Percentiles rank a stretch among this genome's conserved stretches.
Conservation (phyloP, 2,797 vertebrate species). For the Pangasius mekongensis region DNA sequence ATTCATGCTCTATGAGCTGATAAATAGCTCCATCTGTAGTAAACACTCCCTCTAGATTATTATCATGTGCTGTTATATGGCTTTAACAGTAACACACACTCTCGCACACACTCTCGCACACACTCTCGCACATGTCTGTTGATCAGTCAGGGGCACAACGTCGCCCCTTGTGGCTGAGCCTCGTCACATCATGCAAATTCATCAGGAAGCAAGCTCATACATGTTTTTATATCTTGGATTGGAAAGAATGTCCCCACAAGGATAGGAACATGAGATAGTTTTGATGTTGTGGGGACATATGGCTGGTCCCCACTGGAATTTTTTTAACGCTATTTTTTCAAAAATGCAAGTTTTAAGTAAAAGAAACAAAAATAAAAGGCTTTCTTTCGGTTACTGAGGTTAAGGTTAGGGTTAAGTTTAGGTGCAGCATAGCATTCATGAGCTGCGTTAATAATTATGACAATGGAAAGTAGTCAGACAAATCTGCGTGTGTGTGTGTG, state of each 20-base stretch:
- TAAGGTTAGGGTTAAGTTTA: not conserved
- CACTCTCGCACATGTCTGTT: not conserved
- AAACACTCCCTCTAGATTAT: not conserved
- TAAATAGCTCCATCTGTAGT: constrained; percentile 5
- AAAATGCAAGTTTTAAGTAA: constrained; percentile 13
- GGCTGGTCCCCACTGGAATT: not conserved
- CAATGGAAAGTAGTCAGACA: too few relatives aligned
- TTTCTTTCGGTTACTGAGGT: constrained; percentile 28
- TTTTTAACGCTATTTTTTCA: constrained; percentile 28
- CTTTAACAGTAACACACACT: not conserved
- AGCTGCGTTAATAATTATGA: not conserved
- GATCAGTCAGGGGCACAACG: not conserved
- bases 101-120: not conserved
- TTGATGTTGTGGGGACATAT: not conserved
- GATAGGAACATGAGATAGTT: too few relatives aligned
- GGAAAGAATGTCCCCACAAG: not conserved
- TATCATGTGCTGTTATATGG: not conserved
- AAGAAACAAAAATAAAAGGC: not conserved
- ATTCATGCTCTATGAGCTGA: not conserved
- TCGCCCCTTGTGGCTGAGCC: not conserved
- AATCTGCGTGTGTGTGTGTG: too few relatives aligned
- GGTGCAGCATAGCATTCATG: not conserved
- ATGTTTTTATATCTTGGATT: not conserved
- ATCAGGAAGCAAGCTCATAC: not conserved
- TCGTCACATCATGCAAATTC: not conserved